Evolutionary conservation across 2,888 invertebrate species (phyloP), one percentile per base, ranked within the genome.

Genomic region (Epistrophe eligans): DNA sequence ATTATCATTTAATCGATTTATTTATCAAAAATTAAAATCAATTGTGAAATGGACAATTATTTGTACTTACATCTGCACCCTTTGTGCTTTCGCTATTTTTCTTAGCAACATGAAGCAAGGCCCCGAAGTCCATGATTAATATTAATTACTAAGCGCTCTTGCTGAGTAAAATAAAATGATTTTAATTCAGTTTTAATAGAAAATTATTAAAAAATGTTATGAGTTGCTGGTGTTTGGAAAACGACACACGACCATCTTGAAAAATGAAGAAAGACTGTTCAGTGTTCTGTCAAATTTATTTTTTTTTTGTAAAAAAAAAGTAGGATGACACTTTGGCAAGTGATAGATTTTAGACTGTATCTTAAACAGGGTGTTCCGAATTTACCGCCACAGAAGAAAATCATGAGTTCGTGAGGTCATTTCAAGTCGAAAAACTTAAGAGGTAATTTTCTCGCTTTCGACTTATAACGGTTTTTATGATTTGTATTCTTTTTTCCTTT

Each of bases 71-170:
- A 90, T 91, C 91, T 55, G 84, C 66, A 83, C 89, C 90, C 90
- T 91, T 93, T 52, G 90, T 89, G 60, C 81, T 90, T 89, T 92
- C 91, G 84, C 94, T 94, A 90, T 95, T 95, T 91, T 94, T 94
- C 88, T 95, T 94, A 2, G 95, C 95, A 67, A 94, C 94, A 89
- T 94, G 94, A 82, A 96, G 90, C 70, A 96, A 89, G 13, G 94
- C 93, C 60, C 94, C 94, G 90, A 95, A 96, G 94, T 95, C 95
- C 95, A 95, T 92, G 19, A 4, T 50, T 60, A 8, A 24, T 24
- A 3, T 3, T 9, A 1, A 3, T 5, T 35, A 15, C 10, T 52
- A 19, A 32, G n/a, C 43, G 4, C 45, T 64, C 11, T n/a, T 52
- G 10, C 10, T 74, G 13, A 40, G 57, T 3, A 58, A 28, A 57